Percentiles rank a stretch among this genome's conserved stretches.
Conservation (phyloP, 2,888 invertebrate species). For the Ryuthela nishihirai region DNA sequence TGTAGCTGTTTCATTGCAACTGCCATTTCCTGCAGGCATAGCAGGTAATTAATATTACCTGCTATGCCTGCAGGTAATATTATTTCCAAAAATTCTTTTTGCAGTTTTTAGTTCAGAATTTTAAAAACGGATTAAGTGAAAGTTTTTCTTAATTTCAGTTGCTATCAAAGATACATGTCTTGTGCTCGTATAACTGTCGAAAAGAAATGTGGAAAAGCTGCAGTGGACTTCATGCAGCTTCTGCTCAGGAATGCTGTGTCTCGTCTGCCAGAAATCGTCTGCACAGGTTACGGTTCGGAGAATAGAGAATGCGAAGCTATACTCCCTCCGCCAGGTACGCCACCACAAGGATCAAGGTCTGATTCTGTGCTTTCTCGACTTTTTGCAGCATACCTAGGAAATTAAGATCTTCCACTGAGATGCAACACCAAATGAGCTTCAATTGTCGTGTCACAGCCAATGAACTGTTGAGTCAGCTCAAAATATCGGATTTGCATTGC, state of each 20-base stretch:
- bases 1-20: too few species aligned
- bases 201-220: constrained; percentile 42
- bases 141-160: constrained; percentile 7
- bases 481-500: too few species aligned
- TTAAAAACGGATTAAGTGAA: neutral
- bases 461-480: too few species aligned
- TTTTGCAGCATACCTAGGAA: constrained; percentile 42
- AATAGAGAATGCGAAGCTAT: constrained; percentile 38
- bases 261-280: constrained; percentile 42
- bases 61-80: constrained; percentile 21
- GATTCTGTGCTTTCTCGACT: constrained; percentile 40
- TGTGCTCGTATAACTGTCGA: constrained; percentile 41
- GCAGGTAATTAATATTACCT: too few species aligned
- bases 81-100: constrained; percentile 2
- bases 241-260: constrained; percentile 42
- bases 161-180: constrained; percentile 33
- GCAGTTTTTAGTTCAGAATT: neutral
- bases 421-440: too few species aligned
- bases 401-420: too few species aligned
- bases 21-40: too few species aligned
- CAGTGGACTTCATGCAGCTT: constrained; percentile 42
- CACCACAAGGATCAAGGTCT: constrained; percentile 37
- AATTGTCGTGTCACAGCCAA: too few species aligned
- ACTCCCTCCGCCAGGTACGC: constrained; percentile 39
- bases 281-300: constrained; percentile 41